Evolutionary conservation across 1,140 invertebrate species (phyloP).

Genomic region (Uloborus diversus): DNA sequence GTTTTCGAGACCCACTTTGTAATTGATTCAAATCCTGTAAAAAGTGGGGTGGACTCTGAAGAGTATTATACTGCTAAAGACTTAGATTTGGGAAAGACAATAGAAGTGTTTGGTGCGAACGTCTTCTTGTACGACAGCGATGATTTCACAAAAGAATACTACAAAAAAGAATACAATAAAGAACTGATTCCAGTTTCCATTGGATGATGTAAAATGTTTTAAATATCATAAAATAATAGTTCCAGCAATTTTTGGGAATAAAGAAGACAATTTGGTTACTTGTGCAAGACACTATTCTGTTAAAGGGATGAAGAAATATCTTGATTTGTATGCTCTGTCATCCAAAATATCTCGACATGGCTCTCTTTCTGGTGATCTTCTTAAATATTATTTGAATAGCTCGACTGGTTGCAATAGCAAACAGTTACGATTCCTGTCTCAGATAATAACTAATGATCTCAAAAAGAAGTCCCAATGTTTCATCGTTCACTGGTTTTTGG

Average conservation of each 20-base stretch:
- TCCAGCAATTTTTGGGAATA: background rate
- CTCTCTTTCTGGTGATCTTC: background rate
- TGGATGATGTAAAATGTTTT: background rate
- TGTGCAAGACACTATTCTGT: background rate
- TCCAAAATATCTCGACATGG: background rate
- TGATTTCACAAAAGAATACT: constrained; percentile 19
- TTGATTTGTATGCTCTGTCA: background rate
- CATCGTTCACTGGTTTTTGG: background rate
- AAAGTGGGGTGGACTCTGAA: background rate
- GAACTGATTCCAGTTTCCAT: background rate
- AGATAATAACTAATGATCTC: background rate
- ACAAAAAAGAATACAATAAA: background rate
- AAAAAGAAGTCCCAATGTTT: background rate
- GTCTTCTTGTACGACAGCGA: constrained; percentile 9
- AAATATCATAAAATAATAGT: constrained; percentile 4
- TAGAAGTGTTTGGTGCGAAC: constrained; percentile 3
- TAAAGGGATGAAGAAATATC: background rate
- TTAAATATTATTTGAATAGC: constrained; percentile 2
- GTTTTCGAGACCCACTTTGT: background rate
- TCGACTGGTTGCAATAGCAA: background rate
- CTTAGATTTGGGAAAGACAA: background rate
- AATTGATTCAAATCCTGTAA: background rate
- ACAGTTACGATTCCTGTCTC: background rate
- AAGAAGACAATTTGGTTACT: background rate
- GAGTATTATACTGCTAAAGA: background rate